These are phyloP conservation scores for Tetramorium alpestre DNA, from an alignment of 1,140 invertebrate species.

Conservation along the genomic window DNA sequence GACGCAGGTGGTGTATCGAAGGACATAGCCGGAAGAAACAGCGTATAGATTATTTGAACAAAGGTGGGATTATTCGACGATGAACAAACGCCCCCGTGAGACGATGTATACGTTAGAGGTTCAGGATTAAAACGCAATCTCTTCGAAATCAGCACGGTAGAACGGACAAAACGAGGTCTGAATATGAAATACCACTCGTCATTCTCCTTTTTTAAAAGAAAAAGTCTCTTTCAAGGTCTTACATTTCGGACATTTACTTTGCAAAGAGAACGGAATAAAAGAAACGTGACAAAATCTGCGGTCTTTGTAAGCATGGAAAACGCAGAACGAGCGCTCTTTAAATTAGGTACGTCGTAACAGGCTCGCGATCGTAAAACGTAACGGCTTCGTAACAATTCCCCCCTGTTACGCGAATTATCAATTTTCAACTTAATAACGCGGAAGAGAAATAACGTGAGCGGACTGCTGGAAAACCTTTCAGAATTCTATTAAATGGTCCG, in stretches of 20 bases:
- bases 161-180: background rate
- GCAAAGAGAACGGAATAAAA: background rate
- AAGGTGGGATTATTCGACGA: slow-evolving; percentile 42
- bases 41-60: slow-evolving; percentile 52
- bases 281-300: background rate
- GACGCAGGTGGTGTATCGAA: slow-evolving; percentile 23
- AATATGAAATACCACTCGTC: background rate
- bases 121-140: slow-evolving; percentile 29
- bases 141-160: background rate
- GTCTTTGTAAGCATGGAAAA: background rate
- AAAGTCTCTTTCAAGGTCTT: background rate
- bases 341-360: slow-evolving; percentile 55
- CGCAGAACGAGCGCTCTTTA: slow-evolving; percentile 1
- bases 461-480: slow-evolving; percentile 25
- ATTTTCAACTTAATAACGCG: slow-evolving; percentile 51
- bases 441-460: background rate
- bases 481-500: slow-evolving; percentile 27
- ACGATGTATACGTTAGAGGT: background rate
- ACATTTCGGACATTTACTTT: background rate
- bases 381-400: slow-evolving; percentile 11
- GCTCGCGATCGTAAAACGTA: slow-evolving; percentile 17
- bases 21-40: slow-evolving; percentile 45
- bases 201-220: background rate
- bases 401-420: slow-evolving; percentile 23
- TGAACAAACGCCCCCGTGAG: slow-evolving; percentile 29